Conservation (phyloP, 1,140 invertebrate species). For the Anadara kagoshimensis region DNA sequence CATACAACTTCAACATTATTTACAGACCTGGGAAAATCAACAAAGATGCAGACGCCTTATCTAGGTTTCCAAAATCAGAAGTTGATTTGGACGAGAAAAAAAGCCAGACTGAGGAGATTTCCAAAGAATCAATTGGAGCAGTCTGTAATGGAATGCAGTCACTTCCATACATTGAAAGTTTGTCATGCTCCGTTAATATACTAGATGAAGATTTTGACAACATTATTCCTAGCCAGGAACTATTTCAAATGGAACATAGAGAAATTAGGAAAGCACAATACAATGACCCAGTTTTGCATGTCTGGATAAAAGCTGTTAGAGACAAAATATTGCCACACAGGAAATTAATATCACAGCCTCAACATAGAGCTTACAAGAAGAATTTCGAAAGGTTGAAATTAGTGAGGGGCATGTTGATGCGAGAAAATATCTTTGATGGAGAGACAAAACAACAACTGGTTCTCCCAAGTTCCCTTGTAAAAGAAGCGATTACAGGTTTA, state of each 20-base stretch:
- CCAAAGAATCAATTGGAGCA: too few relatives aligned
- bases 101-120: background rate
- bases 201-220: background rate
- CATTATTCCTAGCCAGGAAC: conserved; percentile 4
- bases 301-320: background rate
- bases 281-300: too few relatives aligned
- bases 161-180: background rate
- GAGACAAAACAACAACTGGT: background rate
- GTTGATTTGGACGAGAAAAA: background rate
- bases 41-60: conserved; percentile 40
- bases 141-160: too few relatives aligned
- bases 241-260: background rate
- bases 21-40: conserved; percentile 35
- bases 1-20: conserved; percentile 30
- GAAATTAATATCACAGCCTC: background rate
- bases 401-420: background rate
- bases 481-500: background rate
- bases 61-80: conserved; percentile 17
- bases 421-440: background rate
- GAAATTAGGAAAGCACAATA: too few relatives aligned
- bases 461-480: background rate
- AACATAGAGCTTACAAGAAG: background rate
- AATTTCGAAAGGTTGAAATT: background rate
- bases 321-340: background rate
- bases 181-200: background rate